Evolutionary conservation across 2,113 vertebrate species (phyloP), one percentile per base, ranked within the genome.

Genomic region (Donacobius atricapilla): DNA sequence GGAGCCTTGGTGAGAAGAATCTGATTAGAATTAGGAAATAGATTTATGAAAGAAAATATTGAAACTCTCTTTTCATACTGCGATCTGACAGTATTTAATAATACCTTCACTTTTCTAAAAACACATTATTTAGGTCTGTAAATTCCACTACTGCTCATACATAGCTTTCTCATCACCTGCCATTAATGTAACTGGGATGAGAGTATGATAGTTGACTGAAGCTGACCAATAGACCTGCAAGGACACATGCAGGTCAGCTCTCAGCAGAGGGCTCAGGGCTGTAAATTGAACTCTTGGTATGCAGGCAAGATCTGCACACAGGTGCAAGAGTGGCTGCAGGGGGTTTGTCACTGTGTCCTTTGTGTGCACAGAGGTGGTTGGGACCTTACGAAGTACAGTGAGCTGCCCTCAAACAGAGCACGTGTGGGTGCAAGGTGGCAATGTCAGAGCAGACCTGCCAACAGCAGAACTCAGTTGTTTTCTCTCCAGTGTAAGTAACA

Each of bases 21-120:
- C 48, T 83, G 70, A 80, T 83, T 60, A 84, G 45, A 93, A 78
- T 60, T 82, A 96, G 77, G 58, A 56, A 85, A 78, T 3, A 83
- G 28, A 39, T 65, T 94, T 91, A 61, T 69, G 65, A 93, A 92
- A 87, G 63, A 73, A 93, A 93, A 93, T 83, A 93, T 75, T 87
- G 89, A 85, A 94, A 79, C 19, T 87, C 12, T 39, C 65, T 91
- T 75, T 94, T 87, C 48, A 65, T 71, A 51, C n/a, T 53, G 61
- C 6, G 28, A 84, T 45, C 45, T 42, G 69, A 48, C 40, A 81
- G 30, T 44, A 84, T 72, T 87, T 83, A 84, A 71, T 47, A 91
- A 33, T 76, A 19, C 13, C 11, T 53, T 88, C 47, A 28, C 9
- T 77, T 83, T 68, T 42, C 54, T 7, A 35, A 72, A 51, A 82